phyloP scores from a whole-genome alignment of 2,888 invertebrate species.

The Drosophila histrio region DNA sequence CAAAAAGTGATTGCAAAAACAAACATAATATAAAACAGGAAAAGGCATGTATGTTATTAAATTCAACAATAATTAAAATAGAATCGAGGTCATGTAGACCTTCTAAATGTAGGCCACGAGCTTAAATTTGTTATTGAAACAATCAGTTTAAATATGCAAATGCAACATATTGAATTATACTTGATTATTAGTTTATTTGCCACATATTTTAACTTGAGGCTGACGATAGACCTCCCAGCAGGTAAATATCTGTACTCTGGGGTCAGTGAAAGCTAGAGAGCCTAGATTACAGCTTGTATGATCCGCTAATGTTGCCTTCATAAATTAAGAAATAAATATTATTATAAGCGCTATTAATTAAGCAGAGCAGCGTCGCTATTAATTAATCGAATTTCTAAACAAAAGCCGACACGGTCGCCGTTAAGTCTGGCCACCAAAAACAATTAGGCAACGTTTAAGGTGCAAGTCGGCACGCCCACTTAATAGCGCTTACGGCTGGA shows the following conservation, averaged over 20 bases:
- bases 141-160: slow-evolving; percentile 19
- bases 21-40: slow-evolving; percentile 26
- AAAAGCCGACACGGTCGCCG: slow-evolving; percentile 54
- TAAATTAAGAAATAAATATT: slow-evolving; percentile 70
- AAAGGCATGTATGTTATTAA: slow-evolving; percentile 33
- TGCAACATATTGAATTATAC: slow-evolving; percentile 7
- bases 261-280: slow-evolving; percentile 59
- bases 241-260: slow-evolving; percentile 17
- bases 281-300: slow-evolving; percentile 13
- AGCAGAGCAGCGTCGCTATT: slow-evolving; percentile 51
- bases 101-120: neutral
- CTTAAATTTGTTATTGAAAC: slow-evolving; percentile 1
- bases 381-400: slow-evolving; percentile 63
- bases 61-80: slow-evolving; percentile 50
- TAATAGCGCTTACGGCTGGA: slow-evolving; percentile 34
- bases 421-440: slow-evolving; percentile 54
- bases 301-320: slow-evolving; percentile 46
- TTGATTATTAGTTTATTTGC: neutral
- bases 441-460: slow-evolving; percentile 72
- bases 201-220: neutral
- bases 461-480: slow-evolving; percentile 64
- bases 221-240: slow-evolving; percentile 31
- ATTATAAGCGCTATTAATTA: slow-evolving; percentile 70
- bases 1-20: slow-evolving; percentile 11
- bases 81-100: slow-evolving; percentile 8